phyloP scores from a whole-genome alignment of 2,888 invertebrate genomes.

The Stenchaetothrips biformis region DNA sequence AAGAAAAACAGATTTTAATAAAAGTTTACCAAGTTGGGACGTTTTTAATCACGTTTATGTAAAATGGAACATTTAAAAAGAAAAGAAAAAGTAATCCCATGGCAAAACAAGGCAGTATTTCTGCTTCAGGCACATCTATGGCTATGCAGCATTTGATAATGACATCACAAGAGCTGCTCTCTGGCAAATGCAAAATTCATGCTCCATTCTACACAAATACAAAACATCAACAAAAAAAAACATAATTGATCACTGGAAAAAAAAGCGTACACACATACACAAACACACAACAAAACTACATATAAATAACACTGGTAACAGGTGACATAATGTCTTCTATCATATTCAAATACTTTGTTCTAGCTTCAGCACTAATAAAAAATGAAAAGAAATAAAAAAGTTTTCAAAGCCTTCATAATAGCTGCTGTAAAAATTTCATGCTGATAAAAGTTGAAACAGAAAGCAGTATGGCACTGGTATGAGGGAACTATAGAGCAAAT shows the following conservation, averaged over 20 bases:
- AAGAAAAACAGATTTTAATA: neutral
- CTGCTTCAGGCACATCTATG: constrained; percentile 7
- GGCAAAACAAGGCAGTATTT: neutral
- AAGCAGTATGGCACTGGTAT: constrained; percentile 32
- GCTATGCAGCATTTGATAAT: constrained; percentile 2
- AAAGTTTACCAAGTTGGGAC: neutral
- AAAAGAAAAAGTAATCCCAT: neutral
- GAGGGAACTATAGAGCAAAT: constrained; percentile 32
- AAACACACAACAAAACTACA: constrained; percentile 27
- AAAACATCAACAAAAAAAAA: constrained; percentile 17
- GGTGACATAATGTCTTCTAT: constrained; percentile 15
- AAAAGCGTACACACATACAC: constrained; percentile 25
- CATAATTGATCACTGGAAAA: constrained; percentile 25
- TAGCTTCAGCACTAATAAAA: neutral
- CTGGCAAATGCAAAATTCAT: constrained; percentile 24
- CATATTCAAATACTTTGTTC: neutral
- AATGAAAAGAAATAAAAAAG: constrained; percentile 36
- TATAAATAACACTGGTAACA: constrained; percentile 25
- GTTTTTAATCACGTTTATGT: neutral
- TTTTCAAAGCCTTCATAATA: constrained; percentile 35
- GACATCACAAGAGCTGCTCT: constrained; percentile 23
- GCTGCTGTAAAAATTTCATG: constrained; percentile 28
- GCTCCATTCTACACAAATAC: constrained; percentile 16
- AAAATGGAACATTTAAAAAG: constrained; percentile 3
- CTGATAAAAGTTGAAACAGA: neutral